Percentiles rank a stretch among this genome's conserved stretches.
These are phyloP conservation scores for Oligia fasciuncula DNA, from an alignment of 2,888 invertebrate species.

Conservation along the genomic window DNA sequence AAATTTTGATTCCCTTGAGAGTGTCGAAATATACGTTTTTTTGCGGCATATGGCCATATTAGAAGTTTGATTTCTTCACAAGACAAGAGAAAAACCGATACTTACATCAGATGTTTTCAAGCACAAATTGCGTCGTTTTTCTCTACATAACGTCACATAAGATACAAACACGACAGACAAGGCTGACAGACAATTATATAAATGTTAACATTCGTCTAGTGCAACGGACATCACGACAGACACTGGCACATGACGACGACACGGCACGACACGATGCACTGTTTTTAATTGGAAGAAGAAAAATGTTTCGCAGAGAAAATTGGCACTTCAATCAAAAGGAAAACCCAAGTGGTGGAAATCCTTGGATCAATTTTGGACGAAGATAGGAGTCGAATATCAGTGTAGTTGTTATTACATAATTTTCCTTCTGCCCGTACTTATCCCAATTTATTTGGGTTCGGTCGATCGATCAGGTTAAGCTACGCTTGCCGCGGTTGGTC, in stretches of 20 bases:
- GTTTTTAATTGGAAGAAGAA: constrained; percentile 30
- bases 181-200: constrained; percentile 25
- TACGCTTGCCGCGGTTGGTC: no score
- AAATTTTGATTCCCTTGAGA: no score
- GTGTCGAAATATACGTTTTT: no score
- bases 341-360: background rate
- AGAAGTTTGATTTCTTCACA: no score
- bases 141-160: background rate
- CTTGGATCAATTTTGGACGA: background rate
- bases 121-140: background rate
- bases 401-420: background rate
- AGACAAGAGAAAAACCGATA: background rate
- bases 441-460: background rate
- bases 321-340: background rate
- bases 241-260: constrained; percentile 17
- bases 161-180: constrained; percentile 19
- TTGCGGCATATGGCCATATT: no score
- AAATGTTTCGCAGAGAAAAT: background rate
- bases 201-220: background rate
- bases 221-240: background rate
- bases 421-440: background rate
- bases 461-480: no score
- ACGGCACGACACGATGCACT: background rate
- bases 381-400: background rate
- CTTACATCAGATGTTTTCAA: no score